Evolutionary conservation across 2,113 vertebrate genomes (phyloP).

Genomic region (Thalassarche chlororhynchos): DNA sequence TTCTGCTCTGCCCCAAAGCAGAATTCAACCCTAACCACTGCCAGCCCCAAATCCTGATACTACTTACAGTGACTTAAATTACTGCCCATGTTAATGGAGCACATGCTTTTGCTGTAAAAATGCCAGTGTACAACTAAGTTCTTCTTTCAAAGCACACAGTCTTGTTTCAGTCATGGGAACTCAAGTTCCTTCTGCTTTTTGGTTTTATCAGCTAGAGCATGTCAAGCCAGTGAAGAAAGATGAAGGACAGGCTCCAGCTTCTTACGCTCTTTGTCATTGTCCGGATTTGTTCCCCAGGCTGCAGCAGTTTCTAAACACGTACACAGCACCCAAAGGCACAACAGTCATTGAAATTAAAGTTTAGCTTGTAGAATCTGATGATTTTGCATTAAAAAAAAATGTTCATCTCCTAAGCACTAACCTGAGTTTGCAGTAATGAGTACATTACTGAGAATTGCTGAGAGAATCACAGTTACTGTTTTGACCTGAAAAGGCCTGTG

Average conservation of each 20-base stretch:
- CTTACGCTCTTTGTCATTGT: background rate
- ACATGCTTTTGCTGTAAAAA: background rate
- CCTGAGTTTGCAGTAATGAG: background rate
- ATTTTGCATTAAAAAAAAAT: background rate
- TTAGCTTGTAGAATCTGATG: background rate
- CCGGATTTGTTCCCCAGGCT: background rate
- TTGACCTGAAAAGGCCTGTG: background rate
- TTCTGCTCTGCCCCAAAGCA: background rate
- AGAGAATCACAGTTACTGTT: background rate
- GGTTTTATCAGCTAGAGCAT: background rate
- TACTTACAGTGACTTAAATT: background rate
- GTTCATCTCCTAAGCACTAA: background rate
- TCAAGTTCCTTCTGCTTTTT: background rate
- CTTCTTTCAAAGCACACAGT: accelerated
- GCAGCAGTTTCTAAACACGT: background rate
- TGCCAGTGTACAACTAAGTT: accelerated
- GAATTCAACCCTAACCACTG: background rate
- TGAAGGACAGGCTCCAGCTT: background rate
- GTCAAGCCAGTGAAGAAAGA: background rate
- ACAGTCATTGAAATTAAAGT: background rate
- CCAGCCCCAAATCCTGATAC: background rate
- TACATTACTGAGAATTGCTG: background rate
- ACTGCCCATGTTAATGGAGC: accelerated
- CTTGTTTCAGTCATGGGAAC: background rate
- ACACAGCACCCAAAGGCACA: background rate